Percentiles rank a stretch among this genome's conserved stretches.
Conservation (phyloP, 2,797 vertebrate species). For the Thripadectes ignobilis region DNA sequence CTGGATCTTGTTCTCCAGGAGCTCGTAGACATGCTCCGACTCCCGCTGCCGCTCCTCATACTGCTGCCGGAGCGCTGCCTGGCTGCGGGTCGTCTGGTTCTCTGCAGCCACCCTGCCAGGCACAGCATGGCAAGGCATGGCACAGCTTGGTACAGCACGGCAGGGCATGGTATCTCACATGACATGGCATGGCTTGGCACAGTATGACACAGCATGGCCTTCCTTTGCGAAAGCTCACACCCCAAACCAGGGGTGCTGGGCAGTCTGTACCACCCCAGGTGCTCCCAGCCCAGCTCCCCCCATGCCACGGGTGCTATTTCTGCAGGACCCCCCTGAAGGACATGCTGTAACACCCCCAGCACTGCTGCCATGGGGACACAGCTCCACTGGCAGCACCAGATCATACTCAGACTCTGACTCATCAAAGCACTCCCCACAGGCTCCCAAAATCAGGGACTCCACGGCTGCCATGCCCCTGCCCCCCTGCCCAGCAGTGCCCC, state of each 20-base stretch:
- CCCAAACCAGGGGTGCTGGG: background rate
- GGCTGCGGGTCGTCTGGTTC: slow-evolving; percentile 81
- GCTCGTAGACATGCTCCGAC: slow-evolving; percentile 82
- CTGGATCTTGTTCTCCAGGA: slow-evolving; percentile 86
- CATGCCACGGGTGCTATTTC: background rate
- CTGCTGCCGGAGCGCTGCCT: slow-evolving; percentile 79
- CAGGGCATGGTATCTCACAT: background rate
- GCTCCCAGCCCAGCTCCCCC: background rate
- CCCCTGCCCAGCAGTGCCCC: rapidly evolving
- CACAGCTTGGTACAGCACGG: background rate
- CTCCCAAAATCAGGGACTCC: background rate
- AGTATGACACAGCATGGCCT: background rate
- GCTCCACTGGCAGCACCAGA: background rate
- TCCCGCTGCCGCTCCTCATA: slow-evolving; percentile 83
- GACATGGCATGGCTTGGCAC: background rate
- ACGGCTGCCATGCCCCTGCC: rapidly evolving
- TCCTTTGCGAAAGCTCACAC: background rate
- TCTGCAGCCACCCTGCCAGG: slow-evolving; percentile 78
- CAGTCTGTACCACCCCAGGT: rapidly evolving
- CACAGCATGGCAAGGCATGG: background rate
- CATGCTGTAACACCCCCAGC: rapidly evolving
- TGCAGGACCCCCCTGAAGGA: rapidly evolving
- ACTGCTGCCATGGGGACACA: rapidly evolving
- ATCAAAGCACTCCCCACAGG: rapidly evolving
- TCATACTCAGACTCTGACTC: background rate